A percentile compares a stretch with the other conserved stretches of the same genome.
Conservation (phyloP, 2,888 invertebrate genomes). For the Acronicta leporina region DNA sequence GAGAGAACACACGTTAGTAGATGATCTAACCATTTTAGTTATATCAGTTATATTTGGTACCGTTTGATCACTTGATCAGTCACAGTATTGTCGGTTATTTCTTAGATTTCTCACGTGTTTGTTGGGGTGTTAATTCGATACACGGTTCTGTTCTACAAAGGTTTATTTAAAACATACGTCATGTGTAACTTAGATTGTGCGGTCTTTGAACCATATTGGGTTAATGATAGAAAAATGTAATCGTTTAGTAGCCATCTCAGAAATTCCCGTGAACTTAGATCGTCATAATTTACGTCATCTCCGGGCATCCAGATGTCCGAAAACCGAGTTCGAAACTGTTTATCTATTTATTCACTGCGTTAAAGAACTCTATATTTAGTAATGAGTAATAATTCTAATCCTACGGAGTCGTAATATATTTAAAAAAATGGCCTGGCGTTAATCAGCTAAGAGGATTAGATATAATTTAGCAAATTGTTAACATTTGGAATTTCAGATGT, state of each 20-base stretch:
- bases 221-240: background rate
- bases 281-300: conserved; percentile 62
- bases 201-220: conserved; percentile 23
- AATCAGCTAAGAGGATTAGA: conserved; percentile 26
- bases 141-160: conserved; percentile 4
- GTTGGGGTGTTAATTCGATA: conserved; percentile 48
- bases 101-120: conserved; percentile 33
- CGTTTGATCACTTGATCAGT: conserved; percentile 15
- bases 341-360: conserved; percentile 67
- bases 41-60: conserved; percentile 13
- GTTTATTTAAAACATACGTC: conserved; percentile 8
- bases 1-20: conserved; percentile 43
- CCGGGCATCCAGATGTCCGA: conserved; percentile 72
- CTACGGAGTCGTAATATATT: conserved; percentile 11
- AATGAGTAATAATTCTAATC: conserved; percentile 53
- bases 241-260: background rate
- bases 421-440: conserved; percentile 18
- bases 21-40: conserved; percentile 8
- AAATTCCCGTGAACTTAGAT: conserved; percentile 47
- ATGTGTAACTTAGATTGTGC: background rate
- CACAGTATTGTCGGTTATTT: conserved; percentile 27
- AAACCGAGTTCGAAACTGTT: conserved; percentile 65
- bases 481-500: conserved; percentile 26
- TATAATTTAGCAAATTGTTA: conserved; percentile 24
- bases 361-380: conserved; percentile 68